Base-by-base conservation (phyloP, 2,888 invertebrate genomes). In the Altica lythri region DNA sequence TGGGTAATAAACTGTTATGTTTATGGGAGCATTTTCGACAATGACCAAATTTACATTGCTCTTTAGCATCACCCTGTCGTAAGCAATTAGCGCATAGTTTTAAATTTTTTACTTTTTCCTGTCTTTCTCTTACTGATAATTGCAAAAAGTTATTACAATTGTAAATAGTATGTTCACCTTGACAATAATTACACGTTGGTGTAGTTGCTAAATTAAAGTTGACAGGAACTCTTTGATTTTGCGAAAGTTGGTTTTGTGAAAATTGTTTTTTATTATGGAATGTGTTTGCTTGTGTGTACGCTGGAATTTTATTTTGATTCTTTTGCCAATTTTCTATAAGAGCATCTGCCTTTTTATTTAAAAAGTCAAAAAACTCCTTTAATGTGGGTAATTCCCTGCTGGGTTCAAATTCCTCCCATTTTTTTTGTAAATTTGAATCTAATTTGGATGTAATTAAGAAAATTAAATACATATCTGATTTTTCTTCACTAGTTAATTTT, bases 21-120 rank as follows among this genome's bases (percentile, higher is more conserved):
- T 19, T 19, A 19, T 5, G 6, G 22, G 3, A 6, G 6, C 22
- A 19, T 6, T 6, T 19, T 19, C 22, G 3, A 5, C 4, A 3
- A 19, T 19, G 22, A 3, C 3, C 3, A n/a, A n/a, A n/a, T 19
- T 3, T 19, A 6, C 22, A 19, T 19, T 19, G 22, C n/a, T 25
- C 22, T n/a, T 22, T 42, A 25, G n/a, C 10, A 14, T 25, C 10
- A 42, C 22, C n/a, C 18, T 2, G 17, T 34, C 10, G 13, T 30
- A 32, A 14, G 12, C 46, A 46, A 13, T 46, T 46, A 12, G 32
- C 10, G 19, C 46, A 46, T 35, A 46, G 13, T n/a, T 34, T 32
- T 4, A 18, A 18, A 18, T 9, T 13, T 8, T 46, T 46, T 10
- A 13, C 34, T 19, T 42, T 22, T 12, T 19, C 12, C 13, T 22